Evolutionary conservation across 2,888 invertebrate species (phyloP).

Genomic region (Schizaphis graminum): DNA sequence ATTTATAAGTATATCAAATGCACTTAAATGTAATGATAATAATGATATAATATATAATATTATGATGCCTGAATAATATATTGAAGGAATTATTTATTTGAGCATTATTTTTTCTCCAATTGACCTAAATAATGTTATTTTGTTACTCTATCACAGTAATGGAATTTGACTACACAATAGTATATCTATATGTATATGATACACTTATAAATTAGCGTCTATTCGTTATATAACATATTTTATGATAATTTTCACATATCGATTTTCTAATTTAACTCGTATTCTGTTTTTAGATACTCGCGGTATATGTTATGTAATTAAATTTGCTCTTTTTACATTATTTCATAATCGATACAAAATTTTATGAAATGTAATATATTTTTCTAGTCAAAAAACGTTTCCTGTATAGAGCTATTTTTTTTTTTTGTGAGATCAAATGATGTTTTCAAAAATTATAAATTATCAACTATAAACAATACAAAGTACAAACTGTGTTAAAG

Average conservation of each 20-base stretch:
- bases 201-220: background rate
- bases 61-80: background rate
- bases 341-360: background rate
- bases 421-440: background rate
- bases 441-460: background rate
- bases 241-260: background rate
- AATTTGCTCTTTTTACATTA: background rate
- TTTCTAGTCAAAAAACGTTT: background rate
- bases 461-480: background rate
- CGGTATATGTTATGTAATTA: background rate
- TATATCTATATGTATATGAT: background rate
- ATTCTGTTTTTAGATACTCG: background rate
- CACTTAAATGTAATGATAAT: background rate
- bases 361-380: background rate
- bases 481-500: background rate
- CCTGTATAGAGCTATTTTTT: background rate
- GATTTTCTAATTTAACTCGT: background rate
- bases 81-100: background rate
- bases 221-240: background rate
- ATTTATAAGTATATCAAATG: background rate
- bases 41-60: background rate
- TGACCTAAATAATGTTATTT: background rate
- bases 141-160: background rate
- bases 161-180: background rate
- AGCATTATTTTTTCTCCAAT: background rate